Base-by-base conservation (phyloP, 2,797 vertebrate genomes). In the Girardinus metallicus region DNA sequence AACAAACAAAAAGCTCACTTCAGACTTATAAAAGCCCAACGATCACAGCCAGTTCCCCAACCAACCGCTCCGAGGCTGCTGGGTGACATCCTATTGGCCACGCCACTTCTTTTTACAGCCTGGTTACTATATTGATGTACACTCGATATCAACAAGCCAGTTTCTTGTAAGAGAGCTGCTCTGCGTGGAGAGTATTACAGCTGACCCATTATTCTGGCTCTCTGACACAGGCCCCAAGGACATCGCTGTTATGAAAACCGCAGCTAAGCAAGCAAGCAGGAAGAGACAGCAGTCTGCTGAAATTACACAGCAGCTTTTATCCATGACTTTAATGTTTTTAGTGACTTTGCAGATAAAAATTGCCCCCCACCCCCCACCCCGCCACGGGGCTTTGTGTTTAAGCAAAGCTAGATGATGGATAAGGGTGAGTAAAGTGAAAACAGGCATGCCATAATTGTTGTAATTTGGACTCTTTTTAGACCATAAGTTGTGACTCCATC, bases 311-410 rank as follows among this genome's bases (percentile, higher is more conserved):
- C 71, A 84, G 81, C 75, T 85, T 76, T 46, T 90, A 85, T 82
- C 72, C 75, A 57, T 81, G 86, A 81, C 86, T 85, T 84, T 85
- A 86, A 85, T 75, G 80, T 78, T 82, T 7, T 71, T 70, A 36
- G 62, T 75, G 83, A 85, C 85, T 85, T 83, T 44, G 78, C 77
- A 86, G 83, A 89, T 87, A 84, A 88, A 83, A 87, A 83, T 80
- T 46, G 81, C 44, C 44, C 0, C 75, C 73, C 70, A 18, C 86
- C 87, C 80, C 51, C 66, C 15, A 73, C 51, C 5, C 74, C 62
- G 16, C 86, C 85, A 77, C 53, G 51, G 15, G 87, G 85, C 81
- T 77, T 26, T 34, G 80, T 80, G 79, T 88, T 68, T 41, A 26
- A 68, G 16, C 16, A 3, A 36, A 64, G 62, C 6, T 16, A 64